Conservation (phyloP, 1,140 invertebrate species). For the Camponotus pennsylvanicus region DNA sequence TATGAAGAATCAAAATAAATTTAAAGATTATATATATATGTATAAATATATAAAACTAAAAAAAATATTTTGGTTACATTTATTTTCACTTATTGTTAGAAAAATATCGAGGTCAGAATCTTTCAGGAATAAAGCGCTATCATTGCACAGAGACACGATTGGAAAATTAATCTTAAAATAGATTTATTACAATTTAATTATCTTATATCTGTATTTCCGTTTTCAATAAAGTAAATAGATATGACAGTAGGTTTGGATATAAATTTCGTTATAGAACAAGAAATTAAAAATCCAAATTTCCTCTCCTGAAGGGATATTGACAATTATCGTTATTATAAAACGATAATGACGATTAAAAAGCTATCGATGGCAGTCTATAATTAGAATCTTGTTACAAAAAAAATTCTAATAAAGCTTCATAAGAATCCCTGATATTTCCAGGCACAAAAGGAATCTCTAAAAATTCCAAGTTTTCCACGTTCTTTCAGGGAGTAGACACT, state of each 20-base stretch:
- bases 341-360: neutral
- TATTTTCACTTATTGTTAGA: neutral
- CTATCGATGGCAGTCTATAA: neutral
- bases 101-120: neutral
- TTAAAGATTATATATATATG: neutral
- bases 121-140: neutral
- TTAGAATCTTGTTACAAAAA: neutral
- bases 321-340: constrained; percentile 2
- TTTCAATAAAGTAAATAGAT: neutral
- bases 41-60: neutral
- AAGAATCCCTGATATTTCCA: no score
- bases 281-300: neutral
- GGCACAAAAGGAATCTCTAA: no score
- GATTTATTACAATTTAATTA: constrained; percentile 12
- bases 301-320: neutral
- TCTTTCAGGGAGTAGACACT: no score
- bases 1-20: neutral
- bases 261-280: neutral
- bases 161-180: neutral
- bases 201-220: neutral
- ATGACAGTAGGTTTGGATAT: neutral
- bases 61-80: neutral
- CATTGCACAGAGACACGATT: neutral
- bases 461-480: no score
- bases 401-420: no score